These are phyloP conservation scores for Drosophila ercepeae DNA, from an alignment of 1,140 invertebrate genomes.

Conservation along the genomic window DNA sequence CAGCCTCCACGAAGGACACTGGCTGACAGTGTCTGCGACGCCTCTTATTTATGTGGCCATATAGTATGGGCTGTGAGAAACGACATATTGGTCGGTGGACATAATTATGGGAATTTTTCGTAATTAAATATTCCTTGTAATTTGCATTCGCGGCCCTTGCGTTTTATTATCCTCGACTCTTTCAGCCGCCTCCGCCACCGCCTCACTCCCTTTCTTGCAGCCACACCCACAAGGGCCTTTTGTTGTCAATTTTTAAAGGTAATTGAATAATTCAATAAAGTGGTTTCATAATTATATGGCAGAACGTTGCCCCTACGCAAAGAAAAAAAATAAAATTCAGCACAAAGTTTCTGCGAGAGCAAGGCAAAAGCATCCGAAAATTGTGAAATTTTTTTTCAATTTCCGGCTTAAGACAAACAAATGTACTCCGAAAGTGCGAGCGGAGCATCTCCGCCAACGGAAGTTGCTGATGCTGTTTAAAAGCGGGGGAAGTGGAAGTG, in stretches of 20 bases:
- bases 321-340: slow-evolving; percentile 27
- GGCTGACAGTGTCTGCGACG: slow-evolving; percentile 28
- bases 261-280: slow-evolving; percentile 82
- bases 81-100: slow-evolving; percentile 52
- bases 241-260: slow-evolving; percentile 80
- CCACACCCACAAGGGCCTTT: slow-evolving; percentile 46
- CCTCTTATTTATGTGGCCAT: slow-evolving; percentile 71
- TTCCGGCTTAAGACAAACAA: slow-evolving; percentile 81
- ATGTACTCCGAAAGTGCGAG: slow-evolving; percentile 61
- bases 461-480: slow-evolving; percentile 74
- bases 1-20: slow-evolving; percentile 5
- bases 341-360: slow-evolving; percentile 60
- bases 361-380: slow-evolving; percentile 50
- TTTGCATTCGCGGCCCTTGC: slow-evolving; percentile 67
- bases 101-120: slow-evolving; percentile 81
- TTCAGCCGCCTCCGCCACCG: slow-evolving; percentile 3
- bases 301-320: slow-evolving; percentile 9
- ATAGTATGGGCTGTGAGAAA: slow-evolving; percentile 21
- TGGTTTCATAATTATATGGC: slow-evolving; percentile 70
- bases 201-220: background rate
- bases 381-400: slow-evolving; percentile 73
- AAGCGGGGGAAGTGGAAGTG: slow-evolving; percentile 36
- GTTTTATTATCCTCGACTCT: slow-evolving; percentile 53
- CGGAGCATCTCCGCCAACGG: slow-evolving; percentile 50
- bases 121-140: slow-evolving; percentile 82